Conservation (phyloP, 2,888 invertebrate species). For the Dolomedes plantarius region DNA sequence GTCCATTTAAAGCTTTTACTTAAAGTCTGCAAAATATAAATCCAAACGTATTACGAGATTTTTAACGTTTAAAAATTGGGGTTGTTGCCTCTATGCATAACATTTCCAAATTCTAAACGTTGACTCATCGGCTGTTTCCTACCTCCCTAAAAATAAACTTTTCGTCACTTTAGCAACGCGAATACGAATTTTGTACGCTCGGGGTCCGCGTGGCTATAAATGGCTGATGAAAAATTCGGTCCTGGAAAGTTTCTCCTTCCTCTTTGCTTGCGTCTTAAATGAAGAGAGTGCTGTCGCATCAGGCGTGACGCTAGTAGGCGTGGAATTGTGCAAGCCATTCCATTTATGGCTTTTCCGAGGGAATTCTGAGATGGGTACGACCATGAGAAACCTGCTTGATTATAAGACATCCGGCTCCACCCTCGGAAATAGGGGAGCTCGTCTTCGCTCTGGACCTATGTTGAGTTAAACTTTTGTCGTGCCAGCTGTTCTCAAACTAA, state of each 20-base stretch:
- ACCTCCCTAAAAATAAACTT: slow-evolving; percentile 1
- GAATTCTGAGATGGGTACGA: not conserved
- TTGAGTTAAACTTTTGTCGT: slow-evolving; percentile 43
- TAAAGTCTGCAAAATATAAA: too few species aligned
- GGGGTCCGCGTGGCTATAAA: slow-evolving; percentile 5
- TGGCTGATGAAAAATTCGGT: not conserved
- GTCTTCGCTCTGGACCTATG: slow-evolving; percentile 12
- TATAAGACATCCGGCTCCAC: not conserved
- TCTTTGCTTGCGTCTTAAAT: not conserved
- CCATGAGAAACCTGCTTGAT: not conserved
- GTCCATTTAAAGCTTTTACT: too few species aligned
- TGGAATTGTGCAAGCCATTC: not conserved
- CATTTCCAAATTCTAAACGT: slow-evolving; percentile 16
- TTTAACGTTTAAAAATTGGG: too few species aligned
- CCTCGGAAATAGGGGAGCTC: not conserved
- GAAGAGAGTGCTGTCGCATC: not conserved
- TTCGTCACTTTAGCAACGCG: not conserved
- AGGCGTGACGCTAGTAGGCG: slow-evolving; percentile 2
- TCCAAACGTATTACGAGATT: too few species aligned
- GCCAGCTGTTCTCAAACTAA: too few species aligned
- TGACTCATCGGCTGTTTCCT: not conserved
- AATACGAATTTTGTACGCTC: not conserved
- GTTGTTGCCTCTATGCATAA: not conserved
- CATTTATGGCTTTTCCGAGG: slow-evolving; percentile 19
- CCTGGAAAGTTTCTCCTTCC: not conserved